Base-by-base conservation (phyloP, 2,113 vertebrate genomes). In the Sceloporus undulatus region DNA sequence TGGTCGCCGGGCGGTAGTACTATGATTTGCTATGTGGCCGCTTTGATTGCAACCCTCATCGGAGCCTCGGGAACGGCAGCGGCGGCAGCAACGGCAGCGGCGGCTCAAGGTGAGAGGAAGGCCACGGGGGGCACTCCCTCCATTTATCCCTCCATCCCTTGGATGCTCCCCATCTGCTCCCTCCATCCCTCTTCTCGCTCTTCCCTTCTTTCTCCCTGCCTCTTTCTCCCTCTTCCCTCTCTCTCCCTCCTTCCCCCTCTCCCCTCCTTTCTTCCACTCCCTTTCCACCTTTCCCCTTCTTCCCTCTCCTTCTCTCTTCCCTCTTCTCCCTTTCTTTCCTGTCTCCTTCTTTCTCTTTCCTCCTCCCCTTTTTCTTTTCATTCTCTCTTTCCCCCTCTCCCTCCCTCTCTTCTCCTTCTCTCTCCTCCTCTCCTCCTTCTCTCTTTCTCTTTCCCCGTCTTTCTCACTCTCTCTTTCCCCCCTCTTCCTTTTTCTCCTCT, bases 41-140 rank as follows among this genome's bases (percentile, higher is more conserved):
- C 98, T 99, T 98, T 98, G 98, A 98, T 99, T 98, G 98, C 98
- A 98, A 98, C 98, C 99, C 98, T 99, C 96, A 98, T 99, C 98
- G 97, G 79, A 56, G 56, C 97, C 98, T 91, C 56, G n/a, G 95
- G 97, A 97, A 98, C 98, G 97, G 97, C 98, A 93, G 97, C 98
- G 95, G 98, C 34, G 93, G 97, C 98, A 95, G 98, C 27, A 27
- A 25, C 25, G 4, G 27, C 68, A n/a, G 97, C 98, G 93, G 97
- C 98, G 95, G 98, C 98, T 97, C 98, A 99, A 99, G 98, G 98
- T 99, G 98, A 99, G 98, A 98, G 96, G 96, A 98, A 98, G 98
- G 97, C 97, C 97, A 97, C 95, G 79, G 73, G 94, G 87, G 92
- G 87, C 81, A 68, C 87, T 91, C 84, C 48, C 80, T 52, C 18